Base-by-base conservation (phyloP, 2,113 vertebrate species). In the Oostethus manadensis region DNA sequence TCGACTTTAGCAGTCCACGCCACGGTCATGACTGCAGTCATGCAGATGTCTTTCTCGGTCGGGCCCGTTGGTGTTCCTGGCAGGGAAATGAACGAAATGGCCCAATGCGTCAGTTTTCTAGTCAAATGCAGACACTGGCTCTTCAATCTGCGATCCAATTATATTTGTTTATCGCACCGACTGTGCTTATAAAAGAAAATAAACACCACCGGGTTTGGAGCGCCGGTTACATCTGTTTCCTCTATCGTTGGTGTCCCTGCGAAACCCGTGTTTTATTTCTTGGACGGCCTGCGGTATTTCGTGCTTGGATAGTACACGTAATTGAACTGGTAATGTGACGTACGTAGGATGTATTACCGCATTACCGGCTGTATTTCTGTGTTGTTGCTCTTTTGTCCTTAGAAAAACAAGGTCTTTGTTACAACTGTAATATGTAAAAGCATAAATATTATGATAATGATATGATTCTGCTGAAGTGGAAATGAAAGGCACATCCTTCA, bases 21-120 rank as follows among this genome's bases (percentile, higher is more conserved):
- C 21, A 44, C 49, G 55, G 69, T 68, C 68, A 61, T 80, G 76
- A 72, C 62, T 73, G 65, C 44, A 22, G 45, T 55, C 70, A 58
- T 68, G 77, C 73, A 77, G 71, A 84, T 77, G 62, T 51, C 43
- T 68, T 74, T 82, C 73, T 64, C 65, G 69, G 29, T 74, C 71
- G 58, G 63, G n/a, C n/a, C n/a, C n/a, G n/a, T n/a, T 67, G 26
- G 74, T 78, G 70, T 80, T 73, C 57, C 70, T 65, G 68, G 64
- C 53, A 62, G 68, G 68, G 74, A 81, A 82, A 87, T 87, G 73
- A 82, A 80, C 74, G 55, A 73, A 81, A 84, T 80, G 74, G 72
- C 77, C 63, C 66, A 50, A 77, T 71, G 68, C 68, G 68, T 83
- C 80, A 81, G 69, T 18, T 58, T 40, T 46, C 51, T 47, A 65